Base-by-base conservation (phyloP, 2,888 invertebrate genomes). In the Pseudoips prasinana region DNA sequence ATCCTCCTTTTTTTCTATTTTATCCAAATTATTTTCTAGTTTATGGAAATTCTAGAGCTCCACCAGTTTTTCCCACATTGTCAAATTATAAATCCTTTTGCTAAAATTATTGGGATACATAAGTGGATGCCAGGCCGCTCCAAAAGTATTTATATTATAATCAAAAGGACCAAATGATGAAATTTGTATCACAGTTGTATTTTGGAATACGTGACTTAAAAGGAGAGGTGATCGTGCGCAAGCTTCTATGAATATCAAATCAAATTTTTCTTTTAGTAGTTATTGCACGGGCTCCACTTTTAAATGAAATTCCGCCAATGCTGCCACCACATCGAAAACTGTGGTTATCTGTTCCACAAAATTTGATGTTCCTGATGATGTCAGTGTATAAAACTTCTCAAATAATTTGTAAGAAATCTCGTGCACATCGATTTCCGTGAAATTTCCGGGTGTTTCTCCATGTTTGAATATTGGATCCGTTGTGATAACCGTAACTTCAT, bases 401-500 rank as follows among this genome's bases (percentile, higher is more conserved):
- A 44, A 46, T 8, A 31, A 29, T 1, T 25, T 14, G 10, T 71
- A 69, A 1, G 71, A 63, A 5, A 65, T 8, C 10, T 69, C 59
- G 8, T 73, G 58, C 0, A 75, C 22, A 17, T 76, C 61, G n/a
- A 86, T 75, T 59, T 85, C 77, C 1, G 58, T 74, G 0, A 77
- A 50, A 33, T 79, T 83, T 1, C 8, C 17, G 2, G 61, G 64
- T 1, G 48, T 17, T 10, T 33, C 9, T 3, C 56, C 61, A 19
- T 62, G 52, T 1, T 54, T 38, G 7, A 55, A 71, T 1, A 44
- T 58, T 0, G 82, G 76, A 39, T 80, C 47, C 2, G 86, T 29
- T 1, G 85, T 80, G 1, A 82, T 47, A 0, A 81, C 58, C 0
- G 73, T 65, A 0, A 88, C 40, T 22, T 85, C 64, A 29, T 89